Percentiles rank a stretch among this genome's conserved stretches.
Conservation (phyloP, 1,140 invertebrate species). For the Drosophila azteca region DNA sequence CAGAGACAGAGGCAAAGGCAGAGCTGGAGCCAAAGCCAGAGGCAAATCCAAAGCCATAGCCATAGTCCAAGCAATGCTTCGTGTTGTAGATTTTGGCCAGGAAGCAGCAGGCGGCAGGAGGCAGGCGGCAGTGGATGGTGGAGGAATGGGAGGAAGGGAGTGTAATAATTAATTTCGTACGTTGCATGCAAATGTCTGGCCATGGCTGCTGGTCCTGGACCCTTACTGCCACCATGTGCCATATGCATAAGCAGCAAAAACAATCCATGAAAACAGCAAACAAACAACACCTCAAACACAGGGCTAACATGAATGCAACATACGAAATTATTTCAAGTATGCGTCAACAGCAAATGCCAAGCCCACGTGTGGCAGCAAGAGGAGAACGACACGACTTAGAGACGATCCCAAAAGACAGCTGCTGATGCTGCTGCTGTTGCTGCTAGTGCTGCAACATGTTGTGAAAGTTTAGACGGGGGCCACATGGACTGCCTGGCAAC, state of each 20-base stretch:
- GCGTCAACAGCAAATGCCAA: slow-evolving; percentile 54
- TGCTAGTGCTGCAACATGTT: slow-evolving; percentile 64
- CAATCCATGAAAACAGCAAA: slow-evolving; percentile 49
- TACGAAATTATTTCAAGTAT: slow-evolving; percentile 60
- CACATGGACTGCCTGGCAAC: slow-evolving; percentile 30
- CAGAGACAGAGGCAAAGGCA: neutral
- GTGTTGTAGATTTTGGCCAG: slow-evolving; percentile 74
- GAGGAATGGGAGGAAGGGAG: slow-evolving; percentile 26
- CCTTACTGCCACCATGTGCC: slow-evolving; percentile 35
- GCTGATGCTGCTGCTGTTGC: slow-evolving; percentile 9
- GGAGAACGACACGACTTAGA: slow-evolving; percentile 20
- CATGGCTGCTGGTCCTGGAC: slow-evolving; percentile 23
- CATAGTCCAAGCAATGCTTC: slow-evolving; percentile 44
- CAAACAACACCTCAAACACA: slow-evolving; percentile 19
- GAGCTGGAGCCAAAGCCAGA: slow-evolving; percentile 42
- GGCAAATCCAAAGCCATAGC: slow-evolving; percentile 42
- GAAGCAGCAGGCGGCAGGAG: slow-evolving; percentile 27
- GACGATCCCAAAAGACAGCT: slow-evolving; percentile 17
- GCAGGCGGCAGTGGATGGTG: neutral
- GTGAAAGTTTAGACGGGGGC: slow-evolving; percentile 59
- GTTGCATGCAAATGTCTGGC: slow-evolving; percentile 79
- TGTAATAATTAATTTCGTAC: slow-evolving; percentile 81
- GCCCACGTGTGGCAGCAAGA: slow-evolving; percentile 10
- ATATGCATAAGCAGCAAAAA: slow-evolving; percentile 74
- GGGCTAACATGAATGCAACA: slow-evolving; percentile 6